Conservation (phyloP, 2,113 vertebrate species). For the Tenebrosternarchus preto region DNA sequence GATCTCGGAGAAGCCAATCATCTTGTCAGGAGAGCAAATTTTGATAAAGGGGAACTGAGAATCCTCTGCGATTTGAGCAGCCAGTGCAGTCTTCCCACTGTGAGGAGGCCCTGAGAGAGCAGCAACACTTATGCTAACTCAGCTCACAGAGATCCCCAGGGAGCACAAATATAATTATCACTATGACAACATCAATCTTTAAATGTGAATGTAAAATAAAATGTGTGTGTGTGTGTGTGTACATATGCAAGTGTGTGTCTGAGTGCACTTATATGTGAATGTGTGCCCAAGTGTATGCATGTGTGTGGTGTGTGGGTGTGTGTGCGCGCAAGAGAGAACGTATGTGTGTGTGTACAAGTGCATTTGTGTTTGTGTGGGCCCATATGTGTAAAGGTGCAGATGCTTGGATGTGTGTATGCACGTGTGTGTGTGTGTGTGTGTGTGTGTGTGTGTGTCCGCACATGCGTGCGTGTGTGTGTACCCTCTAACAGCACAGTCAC, state of each 20-base stretch:
- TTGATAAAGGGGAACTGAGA: constrained; percentile 99
- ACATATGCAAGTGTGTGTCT: neutral
- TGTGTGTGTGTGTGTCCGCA: neutral
- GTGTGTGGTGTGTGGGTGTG: neutral
- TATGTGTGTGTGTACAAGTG: neutral
- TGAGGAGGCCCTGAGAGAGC: constrained; percentile 84
- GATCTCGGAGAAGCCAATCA: constrained; percentile 95
- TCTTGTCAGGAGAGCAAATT: constrained; percentile 98
- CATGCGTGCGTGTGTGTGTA: too few relatives aligned
- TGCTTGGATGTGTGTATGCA: neutral
- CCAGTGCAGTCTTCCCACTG: constrained; percentile 92
- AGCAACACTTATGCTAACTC: neutral
- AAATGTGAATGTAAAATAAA: too few relatives aligned
- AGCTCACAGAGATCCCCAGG: too few relatives aligned
- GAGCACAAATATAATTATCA: neutral
- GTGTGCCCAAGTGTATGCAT: neutral
- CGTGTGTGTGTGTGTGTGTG: neutral
- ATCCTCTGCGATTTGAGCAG: constrained; percentile 92
- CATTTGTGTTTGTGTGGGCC: neutral
- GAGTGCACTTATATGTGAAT: neutral
- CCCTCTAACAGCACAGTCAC: too few relatives aligned
- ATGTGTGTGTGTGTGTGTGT: too few relatives aligned
- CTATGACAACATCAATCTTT: too few relatives aligned
- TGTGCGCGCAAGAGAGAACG: too few relatives aligned
- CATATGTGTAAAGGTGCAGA: too few relatives aligned